A percentile compares a stretch with the other conserved stretches of the same genome.
Evolutionary conservation across 2,113 vertebrate species (phyloP).

Genomic region (Taurulus bubalis): DNA sequence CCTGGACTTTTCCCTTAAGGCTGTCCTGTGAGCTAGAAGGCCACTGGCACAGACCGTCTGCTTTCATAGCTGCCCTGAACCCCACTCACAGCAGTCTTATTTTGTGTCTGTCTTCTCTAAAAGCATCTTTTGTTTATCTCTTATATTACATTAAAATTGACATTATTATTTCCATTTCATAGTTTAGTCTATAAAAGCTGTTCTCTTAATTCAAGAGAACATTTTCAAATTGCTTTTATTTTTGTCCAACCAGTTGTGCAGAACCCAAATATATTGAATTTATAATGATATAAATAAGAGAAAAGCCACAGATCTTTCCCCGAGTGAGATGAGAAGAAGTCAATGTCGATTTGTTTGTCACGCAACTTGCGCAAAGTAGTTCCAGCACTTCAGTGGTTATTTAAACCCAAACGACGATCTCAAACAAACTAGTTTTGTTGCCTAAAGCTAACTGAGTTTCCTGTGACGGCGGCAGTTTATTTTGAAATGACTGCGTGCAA

Average conservation of each 20-base stretch:
- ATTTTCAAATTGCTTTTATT: too few species aligned
- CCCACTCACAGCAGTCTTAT: slow-evolving; percentile 17
- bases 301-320: neutral
- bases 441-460: too few species aligned
- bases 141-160: neutral
- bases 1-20: slow-evolving; percentile 54
- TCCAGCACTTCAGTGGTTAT: too few species aligned
- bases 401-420: too few species aligned
- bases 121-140: neutral
- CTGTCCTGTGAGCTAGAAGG: slow-evolving; percentile 37
- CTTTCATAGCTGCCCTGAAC: slow-evolving; percentile 15
- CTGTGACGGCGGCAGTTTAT: neutral
- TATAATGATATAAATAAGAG: neutral
- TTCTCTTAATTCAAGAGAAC: neutral
- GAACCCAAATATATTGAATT: neutral
- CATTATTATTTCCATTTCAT: neutral
- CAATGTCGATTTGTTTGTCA: too few species aligned
- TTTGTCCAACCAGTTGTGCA: neutral
- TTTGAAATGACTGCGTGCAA: neutral
- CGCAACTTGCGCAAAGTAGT: too few species aligned
- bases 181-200: neutral
- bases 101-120: neutral
- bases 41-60: slow-evolving; percentile 35
- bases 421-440: too few species aligned
- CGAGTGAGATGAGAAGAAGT: too few species aligned